Evolutionary conservation across 2,797 vertebrate species (phyloP), one percentile per base, ranked within the genome.

Genomic region (Scolopax bukidnonensis): DNA sequence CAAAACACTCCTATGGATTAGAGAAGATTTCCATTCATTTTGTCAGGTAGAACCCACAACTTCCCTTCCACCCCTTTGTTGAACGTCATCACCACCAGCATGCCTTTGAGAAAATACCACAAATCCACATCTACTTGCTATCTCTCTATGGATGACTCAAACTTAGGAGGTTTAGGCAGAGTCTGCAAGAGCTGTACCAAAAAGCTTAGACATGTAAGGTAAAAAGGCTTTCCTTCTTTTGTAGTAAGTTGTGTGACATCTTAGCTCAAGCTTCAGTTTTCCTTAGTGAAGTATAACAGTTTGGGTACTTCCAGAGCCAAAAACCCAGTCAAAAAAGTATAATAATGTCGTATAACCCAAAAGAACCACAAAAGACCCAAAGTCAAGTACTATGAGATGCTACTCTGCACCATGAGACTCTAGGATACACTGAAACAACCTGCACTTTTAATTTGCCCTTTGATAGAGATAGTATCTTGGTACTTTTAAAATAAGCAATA

Each of bases 271-370:
- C 5, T 19, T 7, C 54, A 24, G 4, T 19, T 18, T 59, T 79
- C 17, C 13, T 76, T 3, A 40, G n/a, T 4, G 40, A 9, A 57
- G 3, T 56, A 10, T 25, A 45, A 57, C 0, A 56, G 1, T 5
- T 2, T 45, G 16, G 28, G 16, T 28, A 51, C 0, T 56, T 54
- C 13, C 43, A 63, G 78, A 24, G 57, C 3, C 8, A 59, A 48
- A 87, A 71, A 10, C 5, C 9, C 8, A 10, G 11, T 2, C 14
- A 33, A 88, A 57, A 38, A 20, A 1, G 2, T 6, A 12, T 10
- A n/a, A 27, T 45, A 45, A 81, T 10, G 1, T 25, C 36, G 80
- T 33, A 69, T 28, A 11, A 67, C 4, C 21, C 27, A 60, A 41
- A 7, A 32, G 15, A 86, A 54, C 4, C 15, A 56, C 27, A 40